Evolutionary conservation across 2,113 vertebrate species (phyloP).

Genomic region (Pteropus alecto): DNA sequence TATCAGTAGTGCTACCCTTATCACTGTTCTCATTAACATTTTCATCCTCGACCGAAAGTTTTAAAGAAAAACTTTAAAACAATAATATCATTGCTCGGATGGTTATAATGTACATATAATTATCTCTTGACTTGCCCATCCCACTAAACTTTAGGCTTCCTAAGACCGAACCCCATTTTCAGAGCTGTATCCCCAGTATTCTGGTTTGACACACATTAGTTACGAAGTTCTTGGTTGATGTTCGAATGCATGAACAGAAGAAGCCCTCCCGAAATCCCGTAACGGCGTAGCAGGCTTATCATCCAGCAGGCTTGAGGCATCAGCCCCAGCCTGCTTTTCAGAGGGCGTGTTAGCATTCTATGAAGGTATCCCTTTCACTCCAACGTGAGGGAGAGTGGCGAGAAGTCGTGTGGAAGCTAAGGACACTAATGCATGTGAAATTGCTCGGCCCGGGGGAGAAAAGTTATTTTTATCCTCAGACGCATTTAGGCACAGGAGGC

Average conservation of each 20-base stretch:
- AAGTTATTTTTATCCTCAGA: background rate
- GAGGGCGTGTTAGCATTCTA: background rate
- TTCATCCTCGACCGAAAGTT: background rate
- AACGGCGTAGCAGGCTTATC: background rate
- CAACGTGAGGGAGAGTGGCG: background rate
- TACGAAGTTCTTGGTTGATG: background rate
- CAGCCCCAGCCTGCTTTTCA: background rate
- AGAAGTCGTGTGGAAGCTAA: background rate
- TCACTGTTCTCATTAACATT: background rate
- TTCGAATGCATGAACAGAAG: background rate
- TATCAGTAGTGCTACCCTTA: too few relatives aligned
- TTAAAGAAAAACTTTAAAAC: background rate
- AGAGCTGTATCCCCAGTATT: background rate
- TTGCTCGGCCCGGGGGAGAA: background rate
- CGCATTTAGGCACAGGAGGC: background rate
- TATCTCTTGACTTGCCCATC: background rate
- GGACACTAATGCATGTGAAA: background rate
- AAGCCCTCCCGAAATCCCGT: background rate
- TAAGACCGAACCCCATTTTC: background rate
- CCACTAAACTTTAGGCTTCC: background rate
- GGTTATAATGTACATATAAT: rapidly evolving
- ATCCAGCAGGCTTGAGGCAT: too few relatives aligned
- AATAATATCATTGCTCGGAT: background rate
- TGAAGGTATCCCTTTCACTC: background rate
- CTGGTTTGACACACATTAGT: background rate